These are phyloP conservation scores for Syngnathus typhle DNA, from an alignment of 2,113 vertebrate genomes.

Conservation along the genomic window DNA sequence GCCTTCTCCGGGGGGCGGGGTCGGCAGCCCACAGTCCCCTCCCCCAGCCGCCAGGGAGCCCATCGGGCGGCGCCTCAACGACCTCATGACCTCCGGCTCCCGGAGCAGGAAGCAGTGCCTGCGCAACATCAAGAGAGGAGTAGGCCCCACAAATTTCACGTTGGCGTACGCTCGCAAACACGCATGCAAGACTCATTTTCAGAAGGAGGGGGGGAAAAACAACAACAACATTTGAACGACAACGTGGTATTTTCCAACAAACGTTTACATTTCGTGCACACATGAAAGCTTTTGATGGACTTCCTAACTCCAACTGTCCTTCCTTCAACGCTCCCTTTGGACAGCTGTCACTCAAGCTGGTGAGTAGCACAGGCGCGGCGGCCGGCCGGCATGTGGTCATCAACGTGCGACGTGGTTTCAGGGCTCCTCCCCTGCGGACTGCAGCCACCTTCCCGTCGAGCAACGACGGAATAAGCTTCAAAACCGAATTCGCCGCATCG, in stretches of 20 bases:
- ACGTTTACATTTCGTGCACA: background rate
- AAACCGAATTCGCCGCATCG: constrained; percentile 83
- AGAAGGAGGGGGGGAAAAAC: no score
- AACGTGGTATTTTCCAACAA: no score
- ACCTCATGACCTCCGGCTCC: constrained; percentile 89
- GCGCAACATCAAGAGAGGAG: constrained; percentile 93
- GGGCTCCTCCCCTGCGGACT: constrained; percentile 88
- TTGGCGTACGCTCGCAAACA: background rate
- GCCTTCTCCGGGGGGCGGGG: constrained; percentile 82
- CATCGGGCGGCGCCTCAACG: constrained; percentile 94
- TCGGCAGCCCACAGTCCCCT: constrained; percentile 87
- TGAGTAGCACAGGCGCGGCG: constrained; percentile 67
- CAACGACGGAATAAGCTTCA: constrained; percentile 91
- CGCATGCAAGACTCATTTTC: no score
- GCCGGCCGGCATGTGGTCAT: background rate
- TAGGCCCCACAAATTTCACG: constrained; percentile 46
- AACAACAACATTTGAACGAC: no score
- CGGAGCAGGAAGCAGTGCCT: constrained; percentile 99
- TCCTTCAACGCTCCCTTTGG: constrained; percentile 17
- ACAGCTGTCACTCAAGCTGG: constrained; percentile 98
- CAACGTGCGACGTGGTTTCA: constrained; percentile 36
- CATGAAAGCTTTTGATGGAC: background rate
- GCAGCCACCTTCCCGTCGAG: constrained; percentile 91
- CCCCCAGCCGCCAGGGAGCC: constrained; percentile 91
- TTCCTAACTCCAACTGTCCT: background rate